A percentile compares a stretch with the other conserved stretches of the same genome.
phyloP scores from a whole-genome alignment of 2,888 invertebrate species.

The Polydrusus pterygomalis region DNA sequence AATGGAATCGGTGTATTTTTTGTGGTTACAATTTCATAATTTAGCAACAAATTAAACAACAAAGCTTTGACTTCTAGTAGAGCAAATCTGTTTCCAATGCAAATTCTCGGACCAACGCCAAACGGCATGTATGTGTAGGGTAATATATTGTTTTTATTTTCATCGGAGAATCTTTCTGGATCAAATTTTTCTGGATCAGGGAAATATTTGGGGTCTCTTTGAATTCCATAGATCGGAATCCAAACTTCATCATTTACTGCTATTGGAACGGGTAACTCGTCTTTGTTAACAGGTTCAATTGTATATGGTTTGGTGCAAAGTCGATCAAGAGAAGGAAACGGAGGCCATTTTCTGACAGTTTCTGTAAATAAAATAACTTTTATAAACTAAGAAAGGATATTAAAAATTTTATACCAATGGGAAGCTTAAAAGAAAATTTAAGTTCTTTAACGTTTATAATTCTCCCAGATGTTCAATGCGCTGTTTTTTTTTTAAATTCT shows the following conservation, averaged over 20 bases:
- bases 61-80: neutral
- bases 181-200: slow-evolving; percentile 31
- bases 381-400: neutral
- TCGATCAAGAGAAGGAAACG: slow-evolving; percentile 1
- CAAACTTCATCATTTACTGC: neutral
- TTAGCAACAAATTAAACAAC: slow-evolving; percentile 14
- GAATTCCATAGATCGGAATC: slow-evolving; percentile 12
- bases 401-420: too few relatives aligned
- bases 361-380: slow-evolving; percentile 1
- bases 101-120: slow-evolving; percentile 27
- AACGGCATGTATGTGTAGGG: slow-evolving; percentile 4
- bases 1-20: slow-evolving; percentile 46
- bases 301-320: slow-evolving; percentile 26
- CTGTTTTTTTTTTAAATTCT: too few relatives aligned
- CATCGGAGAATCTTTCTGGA: slow-evolving; percentile 28
- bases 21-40: slow-evolving; percentile 63
- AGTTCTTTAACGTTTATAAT: too few relatives aligned
- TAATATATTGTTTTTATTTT: slow-evolving; percentile 24
- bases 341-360: slow-evolving; percentile 20
- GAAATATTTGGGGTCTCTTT: slow-evolving; percentile 16
- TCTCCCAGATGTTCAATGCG: too few relatives aligned
- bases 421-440: too few relatives aligned
- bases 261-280: neutral
- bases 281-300: slow-evolving; percentile 19
- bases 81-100: slow-evolving; percentile 30